Percentiles rank a stretch among this genome's conserved stretches.
These are phyloP conservation scores for Pantherophis vulpinus DNA, from an alignment of 2,797 vertebrate species.

Conservation along the genomic window DNA sequence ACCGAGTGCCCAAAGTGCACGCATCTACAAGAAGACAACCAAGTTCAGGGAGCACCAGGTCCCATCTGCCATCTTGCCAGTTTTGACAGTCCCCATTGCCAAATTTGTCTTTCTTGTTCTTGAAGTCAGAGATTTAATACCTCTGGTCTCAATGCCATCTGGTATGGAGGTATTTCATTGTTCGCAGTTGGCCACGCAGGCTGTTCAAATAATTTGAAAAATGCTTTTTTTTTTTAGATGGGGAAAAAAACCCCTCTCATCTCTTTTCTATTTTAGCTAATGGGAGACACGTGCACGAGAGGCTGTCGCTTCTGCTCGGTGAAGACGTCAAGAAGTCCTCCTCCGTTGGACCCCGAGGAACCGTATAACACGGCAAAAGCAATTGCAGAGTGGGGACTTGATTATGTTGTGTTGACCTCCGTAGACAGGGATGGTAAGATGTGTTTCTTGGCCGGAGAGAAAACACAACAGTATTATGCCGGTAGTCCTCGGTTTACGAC, in stretches of 20 bases:
- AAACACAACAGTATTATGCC: not conserved
- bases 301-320: constrained; percentile 96
- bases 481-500: not conserved
- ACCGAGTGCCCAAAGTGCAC: no score
- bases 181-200: not conserved
- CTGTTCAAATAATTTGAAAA: not conserved
- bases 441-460: not conserved
- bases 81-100: no score
- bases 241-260: not conserved
- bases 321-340: constrained; percentile 87
- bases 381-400: constrained; percentile 90
- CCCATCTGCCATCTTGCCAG: no score
- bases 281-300: constrained; percentile 97
- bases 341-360: constrained; percentile 84
- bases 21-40: no score
- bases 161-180: not conserved
- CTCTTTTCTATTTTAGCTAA: constrained; percentile 76
- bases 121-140: no score
- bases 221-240: not conserved
- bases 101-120: no score
- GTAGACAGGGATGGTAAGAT: constrained; percentile 92
- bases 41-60: no score
- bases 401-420: constrained; percentile 94
- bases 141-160: no score
- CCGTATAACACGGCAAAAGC: constrained; percentile 90